Evolutionary conservation across 2,113 vertebrate genomes (phyloP).

Genomic region (Menidia beryllina): DNA sequence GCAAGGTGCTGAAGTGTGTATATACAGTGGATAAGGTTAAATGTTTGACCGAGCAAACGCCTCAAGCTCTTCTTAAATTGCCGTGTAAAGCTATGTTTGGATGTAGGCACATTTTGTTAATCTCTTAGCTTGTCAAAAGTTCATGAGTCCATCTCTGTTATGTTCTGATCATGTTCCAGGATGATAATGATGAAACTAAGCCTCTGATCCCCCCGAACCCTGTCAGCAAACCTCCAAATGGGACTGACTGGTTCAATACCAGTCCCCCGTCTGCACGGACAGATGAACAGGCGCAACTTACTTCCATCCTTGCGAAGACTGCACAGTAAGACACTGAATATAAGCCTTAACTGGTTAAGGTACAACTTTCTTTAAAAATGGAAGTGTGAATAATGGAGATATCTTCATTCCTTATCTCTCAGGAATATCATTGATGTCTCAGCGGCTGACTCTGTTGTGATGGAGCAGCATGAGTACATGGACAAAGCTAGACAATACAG

Average conservation of each 20-base stretch:
- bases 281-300: slow-evolving; percentile 93
- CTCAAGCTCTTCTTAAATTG: too few species aligned
- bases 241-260: slow-evolving; percentile 85
- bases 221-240: slow-evolving; percentile 89
- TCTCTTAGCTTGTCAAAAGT: neutral
- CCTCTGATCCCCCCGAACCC: slow-evolving; percentile 89
- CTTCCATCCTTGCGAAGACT: slow-evolving; percentile 93
- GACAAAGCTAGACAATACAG: slow-evolving; percentile 96
- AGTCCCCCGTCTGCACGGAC: slow-evolving; percentile 87
- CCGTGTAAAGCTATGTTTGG: too few species aligned
- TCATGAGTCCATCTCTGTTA: neutral
- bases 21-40: too few species aligned
- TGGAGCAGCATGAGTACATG: slow-evolving; percentile 99
- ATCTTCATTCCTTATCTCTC: slow-evolving; percentile 14
- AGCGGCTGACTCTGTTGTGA: slow-evolving; percentile 94
- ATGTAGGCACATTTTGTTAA: too few species aligned
- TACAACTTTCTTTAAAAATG: neutral
- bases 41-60: too few species aligned
- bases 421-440: slow-evolving; percentile 98
- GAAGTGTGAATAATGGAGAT: neutral
- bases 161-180: slow-evolving; percentile 44
- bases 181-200: slow-evolving; percentile 81
- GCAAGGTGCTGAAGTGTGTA: too few species aligned
- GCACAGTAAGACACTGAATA: slow-evolving; percentile 85
- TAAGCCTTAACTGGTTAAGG: neutral